Evolutionary conservation across 2,797 vertebrate species (phyloP).

Genomic region (Phoxinus dragarum): DNA sequence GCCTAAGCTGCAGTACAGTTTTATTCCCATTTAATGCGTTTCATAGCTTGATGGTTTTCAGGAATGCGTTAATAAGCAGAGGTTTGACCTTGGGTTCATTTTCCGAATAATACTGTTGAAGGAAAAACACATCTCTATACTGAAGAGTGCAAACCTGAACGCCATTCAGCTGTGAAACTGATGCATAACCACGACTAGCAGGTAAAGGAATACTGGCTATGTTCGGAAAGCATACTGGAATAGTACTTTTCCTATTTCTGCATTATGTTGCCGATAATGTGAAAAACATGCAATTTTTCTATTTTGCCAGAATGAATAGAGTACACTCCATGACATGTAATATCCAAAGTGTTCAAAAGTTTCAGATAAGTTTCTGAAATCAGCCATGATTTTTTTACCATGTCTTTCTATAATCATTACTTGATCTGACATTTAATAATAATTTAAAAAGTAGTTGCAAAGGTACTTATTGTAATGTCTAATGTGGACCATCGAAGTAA

Average conservation of each 20-base stretch:
- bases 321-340: background rate
- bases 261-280: background rate
- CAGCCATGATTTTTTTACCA: too few species aligned
- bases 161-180: background rate
- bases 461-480: too few species aligned
- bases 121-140: background rate
- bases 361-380: too few species aligned
- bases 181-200: background rate
- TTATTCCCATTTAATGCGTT: constrained; percentile 22
- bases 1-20: background rate
- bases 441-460: too few species aligned
- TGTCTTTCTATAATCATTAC: too few species aligned
- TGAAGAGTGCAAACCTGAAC: background rate
- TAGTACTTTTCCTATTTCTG: background rate
- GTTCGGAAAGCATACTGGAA: background rate
- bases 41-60: constrained; percentile 24
- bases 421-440: too few species aligned
- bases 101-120: background rate
- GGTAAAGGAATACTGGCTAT: background rate
- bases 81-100: background rate
- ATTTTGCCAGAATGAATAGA: background rate
- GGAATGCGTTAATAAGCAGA: background rate
- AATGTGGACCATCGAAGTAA: too few species aligned
- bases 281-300: background rate
- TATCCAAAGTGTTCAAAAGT: background rate